Percentiles rank a stretch among this genome's conserved stretches.
Evolutionary conservation across 2,113 vertebrate genomes (phyloP).

Genomic region (Microtus montanus): DNA sequence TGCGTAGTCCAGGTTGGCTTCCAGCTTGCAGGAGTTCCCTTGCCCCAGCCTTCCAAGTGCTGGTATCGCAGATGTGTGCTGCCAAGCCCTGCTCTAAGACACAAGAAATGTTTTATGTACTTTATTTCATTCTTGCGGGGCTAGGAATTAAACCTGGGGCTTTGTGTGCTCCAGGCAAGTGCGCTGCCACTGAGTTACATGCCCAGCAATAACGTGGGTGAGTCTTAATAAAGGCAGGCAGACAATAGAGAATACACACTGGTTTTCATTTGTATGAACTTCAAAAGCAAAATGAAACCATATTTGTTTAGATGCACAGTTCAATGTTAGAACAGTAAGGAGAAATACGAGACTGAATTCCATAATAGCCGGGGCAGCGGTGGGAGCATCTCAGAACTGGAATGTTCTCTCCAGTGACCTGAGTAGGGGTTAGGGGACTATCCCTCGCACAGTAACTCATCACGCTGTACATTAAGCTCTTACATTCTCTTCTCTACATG

Average conservation of each 20-base stretch:
- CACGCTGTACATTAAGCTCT: background rate
- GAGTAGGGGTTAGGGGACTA: background rate
- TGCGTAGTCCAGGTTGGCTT: background rate
- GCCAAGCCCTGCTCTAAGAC: background rate
- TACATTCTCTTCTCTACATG: background rate
- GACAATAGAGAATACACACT: background rate
- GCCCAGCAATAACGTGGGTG: background rate
- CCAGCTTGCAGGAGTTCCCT: background rate
- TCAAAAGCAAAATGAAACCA: background rate
- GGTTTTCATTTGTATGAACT: background rate
- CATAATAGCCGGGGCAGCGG: background rate
- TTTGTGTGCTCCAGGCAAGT: background rate
- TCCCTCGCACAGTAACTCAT: background rate
- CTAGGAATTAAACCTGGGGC: background rate
- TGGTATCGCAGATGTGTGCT: background rate
- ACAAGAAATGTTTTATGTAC: background rate
- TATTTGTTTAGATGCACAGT: background rate
- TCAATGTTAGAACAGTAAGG: background rate
- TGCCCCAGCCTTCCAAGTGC: background rate
- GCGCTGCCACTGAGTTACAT: background rate
- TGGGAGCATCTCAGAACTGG: background rate
- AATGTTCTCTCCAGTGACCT: background rate
- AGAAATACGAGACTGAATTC: background rate
- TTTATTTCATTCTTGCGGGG: background rate
- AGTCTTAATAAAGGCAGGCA: background rate